A percentile compares a stretch with the other conserved stretches of the same genome.
Conservation (phyloP, 2,888 invertebrate genomes). For the Xanthorhoe designata region DNA sequence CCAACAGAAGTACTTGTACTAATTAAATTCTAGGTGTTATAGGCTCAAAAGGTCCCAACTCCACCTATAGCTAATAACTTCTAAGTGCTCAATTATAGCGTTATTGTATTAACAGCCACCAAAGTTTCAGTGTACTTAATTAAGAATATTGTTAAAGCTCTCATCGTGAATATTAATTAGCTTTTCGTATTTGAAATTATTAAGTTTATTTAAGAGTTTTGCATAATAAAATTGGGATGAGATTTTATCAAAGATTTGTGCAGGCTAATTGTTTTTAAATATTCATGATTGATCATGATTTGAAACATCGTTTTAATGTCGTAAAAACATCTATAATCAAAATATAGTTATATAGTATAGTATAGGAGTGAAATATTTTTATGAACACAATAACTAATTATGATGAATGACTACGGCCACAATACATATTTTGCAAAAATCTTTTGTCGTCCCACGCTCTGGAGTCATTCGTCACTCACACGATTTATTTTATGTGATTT, state of each 20-base stretch:
- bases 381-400: background rate
- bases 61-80: constrained; percentile 8
- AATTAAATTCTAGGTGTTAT: background rate
- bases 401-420: background rate
- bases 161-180: constrained; percentile 21
- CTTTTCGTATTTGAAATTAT: constrained; percentile 6
- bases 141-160: constrained; percentile 21
- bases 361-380: background rate
- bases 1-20: too few relatives aligned
- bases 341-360: too few relatives aligned
- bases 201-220: background rate
- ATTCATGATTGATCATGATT: too few relatives aligned
- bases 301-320: too few relatives aligned
- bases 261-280: too few relatives aligned
- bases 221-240: background rate
- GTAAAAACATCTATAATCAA: too few relatives aligned
- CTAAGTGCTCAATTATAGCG: constrained; percentile 26
- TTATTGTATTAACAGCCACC: constrained; percentile 23
- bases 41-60: background rate
- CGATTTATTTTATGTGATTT: constrained; percentile 15
- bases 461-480: constrained; percentile 9
- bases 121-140: constrained; percentile 22
- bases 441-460: background rate
- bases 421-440: background rate
- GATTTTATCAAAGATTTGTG: background rate